Percentiles rank a stretch among this genome's conserved stretches.
Evolutionary conservation across 2,113 vertebrate genomes (phyloP).

Genomic region (Bagarius yarrelli): DNA sequence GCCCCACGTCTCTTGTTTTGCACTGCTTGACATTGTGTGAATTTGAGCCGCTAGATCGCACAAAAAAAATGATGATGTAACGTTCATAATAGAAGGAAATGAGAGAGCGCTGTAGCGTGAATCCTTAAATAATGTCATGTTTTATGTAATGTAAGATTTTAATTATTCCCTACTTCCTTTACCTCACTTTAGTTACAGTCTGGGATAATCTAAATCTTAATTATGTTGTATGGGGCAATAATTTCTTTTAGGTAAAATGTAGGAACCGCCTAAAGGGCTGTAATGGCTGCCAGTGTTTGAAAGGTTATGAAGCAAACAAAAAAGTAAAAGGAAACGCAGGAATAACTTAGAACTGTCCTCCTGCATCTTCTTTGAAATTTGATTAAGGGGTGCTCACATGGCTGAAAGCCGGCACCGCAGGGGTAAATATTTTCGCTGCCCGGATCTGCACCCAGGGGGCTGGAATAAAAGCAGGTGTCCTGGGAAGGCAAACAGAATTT

Average conservation of each 20-base stretch:
- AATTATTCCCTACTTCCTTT: not conserved
- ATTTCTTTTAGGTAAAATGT: constrained; percentile 5
- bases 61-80: constrained; percentile 22
- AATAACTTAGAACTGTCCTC: constrained; percentile 32
- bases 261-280: not conserved
- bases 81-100: constrained; percentile 28
- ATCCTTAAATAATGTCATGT: constrained; percentile 4
- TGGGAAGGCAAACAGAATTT: constrained; percentile 56
- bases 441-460: constrained; percentile 47
- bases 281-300: constrained; percentile 37
- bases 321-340: constrained; percentile 32
- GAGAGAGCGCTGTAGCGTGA: constrained; percentile 16
- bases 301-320: constrained; percentile 40
- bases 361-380: constrained; percentile 45
- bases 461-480: constrained; percentile 48
- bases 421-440: constrained; percentile 52
- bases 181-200: constrained; percentile 5
- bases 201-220: constrained; percentile 4
- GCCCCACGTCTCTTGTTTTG: constrained; percentile 25
- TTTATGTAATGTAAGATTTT: constrained; percentile 19
- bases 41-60: not conserved
- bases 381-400: constrained; percentile 39
- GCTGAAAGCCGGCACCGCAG: constrained; percentile 38
- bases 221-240: not conserved
- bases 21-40: constrained; percentile 17